phyloP scores from a whole-genome alignment of 2,113 vertebrate genomes.

The Datnioides undecimradiatus region DNA sequence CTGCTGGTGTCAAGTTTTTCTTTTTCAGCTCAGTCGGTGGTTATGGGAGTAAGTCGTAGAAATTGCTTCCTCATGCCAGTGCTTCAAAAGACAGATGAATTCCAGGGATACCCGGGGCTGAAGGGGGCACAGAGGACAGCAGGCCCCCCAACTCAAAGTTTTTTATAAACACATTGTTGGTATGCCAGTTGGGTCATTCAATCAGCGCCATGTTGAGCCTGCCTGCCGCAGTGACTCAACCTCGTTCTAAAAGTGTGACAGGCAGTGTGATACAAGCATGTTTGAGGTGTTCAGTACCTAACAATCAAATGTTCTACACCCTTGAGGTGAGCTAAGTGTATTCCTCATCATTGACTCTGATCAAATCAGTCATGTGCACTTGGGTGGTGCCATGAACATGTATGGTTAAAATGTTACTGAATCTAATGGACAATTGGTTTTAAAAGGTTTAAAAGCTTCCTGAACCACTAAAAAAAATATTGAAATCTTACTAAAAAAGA shows the following conservation, averaged over 20 bases:
- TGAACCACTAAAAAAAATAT: background rate
- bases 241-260: slow-evolving; percentile 69
- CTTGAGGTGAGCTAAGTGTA: background rate
- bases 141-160: slow-evolving; percentile 35
- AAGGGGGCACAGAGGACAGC: slow-evolving; percentile 44
- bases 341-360: background rate
- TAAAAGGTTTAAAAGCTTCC: background rate
- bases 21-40: background rate
- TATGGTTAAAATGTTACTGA: background rate
- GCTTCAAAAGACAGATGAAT: slow-evolving; percentile 28
- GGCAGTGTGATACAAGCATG: slow-evolving; percentile 4
- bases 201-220: slow-evolving; percentile 64
- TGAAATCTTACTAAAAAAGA: background rate
- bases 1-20: background rate
- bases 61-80: slow-evolving; percentile 28
- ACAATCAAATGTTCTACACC: slow-evolving; percentile 15
- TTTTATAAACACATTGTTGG: slow-evolving; percentile 77
- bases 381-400: background rate
- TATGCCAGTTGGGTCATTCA: slow-evolving; percentile 81
- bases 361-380: background rate
- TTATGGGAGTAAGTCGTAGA: background rate
- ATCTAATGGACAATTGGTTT: no score
- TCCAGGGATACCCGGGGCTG: slow-evolving; percentile 58
- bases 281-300: background rate
- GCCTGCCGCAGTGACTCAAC: slow-evolving; percentile 51